Base-by-base conservation (phyloP, 2,113 vertebrate species). In the Lepidothrix coronata region DNA sequence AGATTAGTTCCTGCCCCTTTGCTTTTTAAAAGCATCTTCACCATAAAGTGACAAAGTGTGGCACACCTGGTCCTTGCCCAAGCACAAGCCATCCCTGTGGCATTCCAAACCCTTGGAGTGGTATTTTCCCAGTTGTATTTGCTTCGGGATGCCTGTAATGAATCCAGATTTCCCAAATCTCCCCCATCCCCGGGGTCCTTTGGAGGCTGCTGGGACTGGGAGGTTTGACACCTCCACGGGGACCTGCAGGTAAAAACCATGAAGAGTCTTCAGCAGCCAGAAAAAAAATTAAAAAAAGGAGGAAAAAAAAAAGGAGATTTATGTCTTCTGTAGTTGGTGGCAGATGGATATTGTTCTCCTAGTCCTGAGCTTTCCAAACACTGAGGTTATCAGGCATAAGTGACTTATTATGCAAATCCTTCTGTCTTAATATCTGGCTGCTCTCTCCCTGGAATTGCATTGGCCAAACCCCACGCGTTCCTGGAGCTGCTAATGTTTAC, bases 361-460 rank as follows among this genome's bases (percentile, higher is more conserved):
- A 33, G 75, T 58, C 80, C 88, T 89, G 83, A 1, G 2, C 95
- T 76, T 91, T 93, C 72, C 87, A 70, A 96, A 83, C 91, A 57
- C 67, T 27, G 90, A 83, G 96, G 95, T 97, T 97, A 96, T 96
- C 88, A 68, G 82, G 89, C 91, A 55, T 96, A 97, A 97, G 90
- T 97, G 95, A 95, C 96, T 95, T 97, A 97, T 96, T 97, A 97
- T 96, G 96, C 94, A 96, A 97, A 97, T 96, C 96, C 90, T 95
- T 95, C 85, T 0, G 31, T 85, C 96, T 97, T 96, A 95, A 92
- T 95, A 88, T 96, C 93, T 95, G 94, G 79, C 95, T 96, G 68
- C 61, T 96, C 80, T 95, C 95, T 96, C 96, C 77, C 85, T 88
- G 95, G 96, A 81, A 96, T 95, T 93, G 94, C 92, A 86, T 84